Evolutionary conservation across 1,140 invertebrate species (phyloP).

Genomic region (Gonatopus flavifemur): DNA sequence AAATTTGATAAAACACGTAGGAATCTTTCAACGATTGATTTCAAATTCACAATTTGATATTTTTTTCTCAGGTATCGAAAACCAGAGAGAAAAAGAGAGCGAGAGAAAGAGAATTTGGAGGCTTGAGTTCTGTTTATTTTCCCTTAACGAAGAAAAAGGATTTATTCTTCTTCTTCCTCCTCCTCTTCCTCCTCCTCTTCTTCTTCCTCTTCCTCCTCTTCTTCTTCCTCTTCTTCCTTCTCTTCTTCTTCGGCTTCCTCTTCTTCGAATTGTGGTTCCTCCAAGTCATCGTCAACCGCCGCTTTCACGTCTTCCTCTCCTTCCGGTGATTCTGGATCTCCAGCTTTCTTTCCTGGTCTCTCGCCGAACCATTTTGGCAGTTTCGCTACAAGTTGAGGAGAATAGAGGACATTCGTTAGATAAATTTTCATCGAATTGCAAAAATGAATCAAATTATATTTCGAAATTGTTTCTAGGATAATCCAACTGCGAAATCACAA

Average conservation of each 20-base stretch:
- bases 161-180: constrained; percentile 60
- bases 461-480: too few species aligned
- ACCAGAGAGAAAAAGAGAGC: not conserved
- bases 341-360: constrained; percentile 86
- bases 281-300: constrained; percentile 62
- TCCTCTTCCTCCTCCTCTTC: constrained; percentile 73
- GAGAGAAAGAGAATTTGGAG: constrained; percentile 6
- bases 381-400: too few species aligned
- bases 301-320: constrained; percentile 83
- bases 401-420: too few species aligned
- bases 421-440: too few species aligned
- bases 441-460: too few species aligned
- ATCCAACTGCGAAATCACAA: too few species aligned
- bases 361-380: constrained; percentile 93
- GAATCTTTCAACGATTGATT: too few species aligned
- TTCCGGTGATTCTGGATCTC: constrained; percentile 83
- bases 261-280: constrained; percentile 56
- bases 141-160: not conserved
- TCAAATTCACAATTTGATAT: too few species aligned
- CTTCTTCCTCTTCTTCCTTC: constrained; percentile 65
- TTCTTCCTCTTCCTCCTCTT: constrained; percentile 73
- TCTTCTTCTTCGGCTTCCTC: constrained; percentile 73
- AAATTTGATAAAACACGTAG: too few species aligned
- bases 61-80: too few species aligned
- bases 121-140: constrained; percentile 10